Evolutionary conservation across 2,797 vertebrate species (phyloP).

Genomic region (Lutjanus argentimaculatus): DNA sequence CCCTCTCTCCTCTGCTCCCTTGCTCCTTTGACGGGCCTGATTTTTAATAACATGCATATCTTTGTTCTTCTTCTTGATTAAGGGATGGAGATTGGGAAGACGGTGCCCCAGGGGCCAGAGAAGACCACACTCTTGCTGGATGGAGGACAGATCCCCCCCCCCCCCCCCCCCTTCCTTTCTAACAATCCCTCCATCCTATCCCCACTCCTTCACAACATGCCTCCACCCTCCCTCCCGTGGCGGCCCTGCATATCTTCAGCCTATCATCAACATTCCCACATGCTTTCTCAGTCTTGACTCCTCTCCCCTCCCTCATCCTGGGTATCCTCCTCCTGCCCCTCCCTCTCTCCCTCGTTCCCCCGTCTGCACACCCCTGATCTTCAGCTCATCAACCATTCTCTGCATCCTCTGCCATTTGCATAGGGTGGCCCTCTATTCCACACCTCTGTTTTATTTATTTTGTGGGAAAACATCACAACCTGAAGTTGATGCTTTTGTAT

Average conservation of each 20-base stretch:
- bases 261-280: conserved; percentile 48
- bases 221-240: neutral
- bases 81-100: conserved; percentile 66
- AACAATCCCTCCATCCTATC: conserved; percentile 36
- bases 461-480: conserved; percentile 13
- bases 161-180: conserved; percentile 11
- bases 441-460: conserved; percentile 39
- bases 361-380: conserved; percentile 30
- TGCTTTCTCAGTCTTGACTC: conserved; percentile 25
- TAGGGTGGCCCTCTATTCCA: neutral
- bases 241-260: conserved; percentile 18
- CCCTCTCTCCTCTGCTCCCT: conserved; percentile 43
- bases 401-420: conserved; percentile 31
- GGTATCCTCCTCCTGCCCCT: conserved; percentile 24
- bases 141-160: conserved; percentile 42
- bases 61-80: conserved; percentile 79
- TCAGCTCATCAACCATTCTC: conserved; percentile 49
- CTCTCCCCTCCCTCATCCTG: conserved; percentile 25
- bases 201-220: conserved; percentile 8
- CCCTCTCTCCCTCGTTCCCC: conserved; percentile 17
- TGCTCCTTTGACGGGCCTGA: conserved; percentile 63
- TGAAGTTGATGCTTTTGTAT: conserved; percentile 21
- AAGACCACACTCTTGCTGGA: conserved; percentile 56
- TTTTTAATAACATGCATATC: conserved; percentile 78
- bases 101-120: conserved; percentile 54